Conservation (phyloP, 2,797 vertebrate genomes). For the Dendrocincla fuliginosa region DNA sequence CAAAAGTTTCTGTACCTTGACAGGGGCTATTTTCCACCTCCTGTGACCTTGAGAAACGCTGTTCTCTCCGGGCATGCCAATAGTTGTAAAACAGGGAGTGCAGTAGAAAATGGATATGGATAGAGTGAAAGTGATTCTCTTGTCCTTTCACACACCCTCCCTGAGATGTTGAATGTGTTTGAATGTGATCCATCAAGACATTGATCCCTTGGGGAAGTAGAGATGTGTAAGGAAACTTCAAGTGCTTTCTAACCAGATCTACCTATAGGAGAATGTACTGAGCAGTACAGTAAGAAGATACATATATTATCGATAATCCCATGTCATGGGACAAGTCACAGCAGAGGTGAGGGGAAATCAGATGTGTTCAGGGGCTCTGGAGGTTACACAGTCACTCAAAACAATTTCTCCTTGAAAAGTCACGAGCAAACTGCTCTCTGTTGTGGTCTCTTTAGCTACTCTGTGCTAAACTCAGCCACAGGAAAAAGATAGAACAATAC, state of each 20-base stretch:
- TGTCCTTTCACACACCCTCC: slow-evolving; percentile 78
- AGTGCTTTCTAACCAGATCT: slow-evolving; percentile 49
- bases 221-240: slow-evolving; percentile 69
- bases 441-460: not conserved
- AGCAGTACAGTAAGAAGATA: slow-evolving; percentile 65
- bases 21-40: slow-evolving; percentile 59
- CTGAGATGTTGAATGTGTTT: slow-evolving; percentile 81
- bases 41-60: slow-evolving; percentile 77
- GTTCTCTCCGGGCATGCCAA: slow-evolving; percentile 73
- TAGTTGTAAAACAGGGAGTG: slow-evolving; percentile 74
- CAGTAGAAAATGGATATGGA: slow-evolving; percentile 81
- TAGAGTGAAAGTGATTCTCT: slow-evolving; percentile 81
- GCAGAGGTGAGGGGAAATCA: slow-evolving; percentile 66
- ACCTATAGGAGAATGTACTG: slow-evolving; percentile 28
- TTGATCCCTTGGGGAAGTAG: slow-evolving; percentile 76
- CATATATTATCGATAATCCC: slow-evolving; percentile 53
- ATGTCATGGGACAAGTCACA: slow-evolving; percentile 49
- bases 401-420: slow-evolving; percentile 57
- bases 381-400: slow-evolving; percentile 23
- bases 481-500: not conserved
- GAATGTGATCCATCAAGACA: slow-evolving; percentile 87
- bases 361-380: slow-evolving; percentile 49
- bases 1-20: slow-evolving; percentile 16
- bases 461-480: not conserved
- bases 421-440: not conserved